These are phyloP conservation scores for Limnephilus lunatus DNA, from an alignment of 2,888 invertebrate genomes.

Conservation along the genomic window DNA sequence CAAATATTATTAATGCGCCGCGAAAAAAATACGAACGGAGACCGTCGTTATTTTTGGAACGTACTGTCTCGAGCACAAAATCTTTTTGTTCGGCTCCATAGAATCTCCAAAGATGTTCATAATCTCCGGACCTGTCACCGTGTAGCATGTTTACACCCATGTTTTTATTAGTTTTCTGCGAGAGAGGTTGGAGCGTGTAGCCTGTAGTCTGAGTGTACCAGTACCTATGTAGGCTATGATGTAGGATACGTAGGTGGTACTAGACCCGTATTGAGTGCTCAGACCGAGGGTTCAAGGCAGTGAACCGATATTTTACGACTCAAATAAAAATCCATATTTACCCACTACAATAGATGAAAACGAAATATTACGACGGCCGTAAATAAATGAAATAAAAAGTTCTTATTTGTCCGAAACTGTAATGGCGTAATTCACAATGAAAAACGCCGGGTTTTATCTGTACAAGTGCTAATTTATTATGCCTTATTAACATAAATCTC, in stretches of 20 bases:
- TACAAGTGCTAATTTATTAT: slow-evolving; percentile 23
- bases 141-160: slow-evolving; percentile 44
- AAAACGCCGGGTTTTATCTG: slow-evolving; percentile 30
- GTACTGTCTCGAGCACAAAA: neutral
- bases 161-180: slow-evolving; percentile 54
- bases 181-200: neutral
- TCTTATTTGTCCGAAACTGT: slow-evolving; percentile 23
- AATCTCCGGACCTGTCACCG: slow-evolving; percentile 10
- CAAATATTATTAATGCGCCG: neutral
- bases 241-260: neutral
- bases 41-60: neutral
- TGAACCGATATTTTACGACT: slow-evolving; percentile 57
- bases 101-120: neutral
- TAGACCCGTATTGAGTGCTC: slow-evolving; percentile 46
- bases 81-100: neutral
- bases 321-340: slow-evolving; percentile 64
- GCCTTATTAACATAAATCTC: slow-evolving; percentile 28
- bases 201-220: too few species aligned
- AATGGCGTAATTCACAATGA: slow-evolving; percentile 38
- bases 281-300: slow-evolving; percentile 34
- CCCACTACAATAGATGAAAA: slow-evolving; percentile 60
- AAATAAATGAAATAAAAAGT: slow-evolving; percentile 55
- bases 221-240: neutral
- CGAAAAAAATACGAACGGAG: neutral
- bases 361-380: slow-evolving; percentile 57